Percentiles rank a stretch among this genome's conserved stretches.
phyloP scores from a whole-genome alignment of 2,888 invertebrate species.

The Plebejus anna region DNA sequence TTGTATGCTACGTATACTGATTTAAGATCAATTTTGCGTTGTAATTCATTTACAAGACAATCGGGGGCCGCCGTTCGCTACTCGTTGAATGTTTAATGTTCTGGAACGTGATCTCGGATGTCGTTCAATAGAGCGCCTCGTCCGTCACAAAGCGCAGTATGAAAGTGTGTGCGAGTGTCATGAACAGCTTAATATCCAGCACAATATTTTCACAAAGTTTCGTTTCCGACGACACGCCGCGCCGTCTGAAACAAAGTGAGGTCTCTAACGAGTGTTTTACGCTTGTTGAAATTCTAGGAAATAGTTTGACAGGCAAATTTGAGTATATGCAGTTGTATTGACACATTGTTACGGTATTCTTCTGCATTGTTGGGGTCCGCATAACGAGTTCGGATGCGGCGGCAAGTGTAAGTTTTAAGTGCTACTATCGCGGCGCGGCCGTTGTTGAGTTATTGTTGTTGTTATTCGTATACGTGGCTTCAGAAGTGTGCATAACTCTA shows the following conservation, averaged over 20 bases:
- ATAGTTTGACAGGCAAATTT: constrained; percentile 33
- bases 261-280: constrained; percentile 62
- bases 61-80: background rate
- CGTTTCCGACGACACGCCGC: constrained; percentile 58
- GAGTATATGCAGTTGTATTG: constrained; percentile 25
- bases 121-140: constrained; percentile 2
- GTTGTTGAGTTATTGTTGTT: constrained; percentile 17
- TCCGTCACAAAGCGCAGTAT: constrained; percentile 45
- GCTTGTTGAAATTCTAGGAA: constrained; percentile 42
- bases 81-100: background rate
- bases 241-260: constrained; percentile 60
- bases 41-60: background rate
- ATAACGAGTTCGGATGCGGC: constrained; percentile 18
- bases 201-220: constrained; percentile 70
- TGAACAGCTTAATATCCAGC: constrained; percentile 62
- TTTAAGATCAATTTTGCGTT: background rate
- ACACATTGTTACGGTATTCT: constrained; percentile 29
- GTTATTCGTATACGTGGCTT: background rate
- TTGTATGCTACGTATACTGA: background rate
- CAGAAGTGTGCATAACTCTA: background rate
- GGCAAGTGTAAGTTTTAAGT: constrained; percentile 25
- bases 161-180: constrained; percentile 46
- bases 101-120: constrained; percentile 30
- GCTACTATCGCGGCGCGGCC: constrained; percentile 2
- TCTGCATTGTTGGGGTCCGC: constrained; percentile 24